Conservation (phyloP, 2,888 invertebrate species). For the Pelosia muscerda region DNA sequence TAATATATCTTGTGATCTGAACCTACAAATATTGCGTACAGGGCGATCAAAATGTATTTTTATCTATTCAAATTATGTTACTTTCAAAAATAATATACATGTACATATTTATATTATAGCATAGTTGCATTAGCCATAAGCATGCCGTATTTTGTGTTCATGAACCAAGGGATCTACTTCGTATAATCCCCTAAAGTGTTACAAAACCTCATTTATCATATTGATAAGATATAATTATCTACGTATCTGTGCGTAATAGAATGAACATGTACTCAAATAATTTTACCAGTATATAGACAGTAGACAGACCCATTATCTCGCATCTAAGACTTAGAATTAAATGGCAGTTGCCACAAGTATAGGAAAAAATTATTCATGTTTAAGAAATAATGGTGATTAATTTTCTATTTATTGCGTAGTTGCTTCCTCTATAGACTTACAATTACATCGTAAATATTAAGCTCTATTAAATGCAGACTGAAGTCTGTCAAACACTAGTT, state of each 20-base stretch:
- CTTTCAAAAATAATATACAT: conserved; percentile 60
- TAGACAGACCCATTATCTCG: conserved; percentile 48
- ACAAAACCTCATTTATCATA: conserved; percentile 62
- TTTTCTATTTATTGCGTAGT: conserved; percentile 52
- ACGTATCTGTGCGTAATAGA: conserved; percentile 45
- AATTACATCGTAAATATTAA: conserved; percentile 44
- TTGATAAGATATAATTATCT: conserved; percentile 50
- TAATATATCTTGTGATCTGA: conserved; percentile 68
- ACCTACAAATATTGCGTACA: conserved; percentile 66
- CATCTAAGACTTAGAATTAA: conserved; percentile 45
- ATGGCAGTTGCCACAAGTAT: conserved; percentile 50
- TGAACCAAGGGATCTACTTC: conserved; percentile 64
- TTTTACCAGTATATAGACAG: conserved; percentile 47
- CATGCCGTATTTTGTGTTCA: conserved; percentile 75
- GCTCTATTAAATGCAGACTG: conserved; percentile 24
- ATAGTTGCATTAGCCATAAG: conserved; percentile 69
- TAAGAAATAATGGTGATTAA: conserved; percentile 48
- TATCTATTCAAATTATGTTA: conserved; percentile 57
- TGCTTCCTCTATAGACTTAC: conserved; percentile 47
- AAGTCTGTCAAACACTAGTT: conserved; percentile 31
- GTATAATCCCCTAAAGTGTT: conserved; percentile 57
- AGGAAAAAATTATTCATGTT: conserved; percentile 52
- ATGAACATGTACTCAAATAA: conserved; percentile 44
- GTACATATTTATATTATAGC: conserved; percentile 58
- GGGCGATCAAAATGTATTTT: conserved; percentile 71